phyloP scores from a whole-genome alignment of 2,888 invertebrate genomes.

The Lymantria dispar region DNA sequence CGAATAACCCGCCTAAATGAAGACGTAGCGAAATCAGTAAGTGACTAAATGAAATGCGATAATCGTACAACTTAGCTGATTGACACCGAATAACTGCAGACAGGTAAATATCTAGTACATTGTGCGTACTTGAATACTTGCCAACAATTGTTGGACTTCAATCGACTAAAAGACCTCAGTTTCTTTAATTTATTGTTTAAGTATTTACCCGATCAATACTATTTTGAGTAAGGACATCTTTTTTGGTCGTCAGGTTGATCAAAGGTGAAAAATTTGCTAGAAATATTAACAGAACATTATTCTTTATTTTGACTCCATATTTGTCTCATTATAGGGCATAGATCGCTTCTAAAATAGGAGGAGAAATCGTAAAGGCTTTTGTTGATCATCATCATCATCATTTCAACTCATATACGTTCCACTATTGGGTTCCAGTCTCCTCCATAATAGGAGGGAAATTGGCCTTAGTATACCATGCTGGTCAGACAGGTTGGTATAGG shows the following conservation, averaged over 20 bases:
- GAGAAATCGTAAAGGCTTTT: no score
- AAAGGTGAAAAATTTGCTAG: not conserved
- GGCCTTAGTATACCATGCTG: no score
- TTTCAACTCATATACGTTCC: no score
- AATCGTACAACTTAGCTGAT: slow-evolving; percentile 46
- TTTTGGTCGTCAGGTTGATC: slow-evolving; percentile 26
- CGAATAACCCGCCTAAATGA: slow-evolving; percentile 48
- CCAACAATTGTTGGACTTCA: slow-evolving; percentile 74
- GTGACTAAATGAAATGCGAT: slow-evolving; percentile 25
- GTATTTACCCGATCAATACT: slow-evolving; percentile 53
- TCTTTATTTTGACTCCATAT: no score
- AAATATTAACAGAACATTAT: not conserved
- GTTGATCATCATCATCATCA: no score
- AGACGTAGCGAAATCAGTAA: slow-evolving; percentile 42
- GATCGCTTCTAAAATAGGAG: no score
- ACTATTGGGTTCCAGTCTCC: no score
- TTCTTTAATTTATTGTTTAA: slow-evolving; percentile 59
- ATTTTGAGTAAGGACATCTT: slow-evolving; percentile 45
- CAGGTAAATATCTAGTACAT: slow-evolving; percentile 76
- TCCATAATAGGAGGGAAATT: no score
- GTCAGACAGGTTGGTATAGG: no score
- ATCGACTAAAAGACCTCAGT: slow-evolving; percentile 64
- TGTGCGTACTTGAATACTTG: slow-evolving; percentile 69
- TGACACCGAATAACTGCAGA: slow-evolving; percentile 57
- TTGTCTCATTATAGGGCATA: no score